phyloP scores from a whole-genome alignment of 2,113 vertebrate species.

The Aix galericulata region DNA sequence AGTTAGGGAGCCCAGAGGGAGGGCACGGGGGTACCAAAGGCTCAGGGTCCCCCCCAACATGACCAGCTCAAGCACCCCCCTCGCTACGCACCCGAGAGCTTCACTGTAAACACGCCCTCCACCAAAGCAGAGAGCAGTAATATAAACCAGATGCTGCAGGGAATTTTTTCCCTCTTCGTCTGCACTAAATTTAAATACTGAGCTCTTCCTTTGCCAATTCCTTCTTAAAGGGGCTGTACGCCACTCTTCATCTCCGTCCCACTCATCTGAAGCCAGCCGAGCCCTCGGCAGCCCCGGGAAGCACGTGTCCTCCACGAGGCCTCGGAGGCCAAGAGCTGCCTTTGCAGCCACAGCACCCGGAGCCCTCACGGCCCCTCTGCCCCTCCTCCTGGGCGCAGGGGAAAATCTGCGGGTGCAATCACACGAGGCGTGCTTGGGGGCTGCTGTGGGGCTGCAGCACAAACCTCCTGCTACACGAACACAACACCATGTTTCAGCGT shows the following conservation, averaged over 20 bases:
- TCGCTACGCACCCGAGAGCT: accelerated
- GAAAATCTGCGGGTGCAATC: background rate
- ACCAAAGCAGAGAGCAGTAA: conserved; percentile 70
- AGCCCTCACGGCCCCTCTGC: background rate
- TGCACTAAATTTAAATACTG: conserved; percentile 77
- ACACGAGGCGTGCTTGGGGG: no score
- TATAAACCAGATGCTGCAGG: conserved; percentile 75
- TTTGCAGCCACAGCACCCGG: background rate
- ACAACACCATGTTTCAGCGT: background rate
- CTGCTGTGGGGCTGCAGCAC: background rate
- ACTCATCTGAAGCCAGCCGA: background rate
- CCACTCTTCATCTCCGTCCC: background rate
- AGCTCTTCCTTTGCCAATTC: conserved; percentile 63
- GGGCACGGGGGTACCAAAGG: background rate
- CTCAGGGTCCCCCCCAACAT: background rate
- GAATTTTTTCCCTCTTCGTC: conserved; percentile 65
- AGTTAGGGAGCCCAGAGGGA: background rate
- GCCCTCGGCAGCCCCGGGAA: background rate
- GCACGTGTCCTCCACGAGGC: accelerated
- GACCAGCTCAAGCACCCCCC: background rate
- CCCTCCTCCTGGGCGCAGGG: background rate
- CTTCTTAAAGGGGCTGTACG: conserved; percentile 71
- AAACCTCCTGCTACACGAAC: background rate
- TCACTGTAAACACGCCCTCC: conserved; percentile 70
- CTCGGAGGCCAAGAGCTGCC: background rate